Percentiles rank a stretch among this genome's conserved stretches.
phyloP scores from a whole-genome alignment of 2,888 invertebrate species.

The Diabrotica balteata region DNA sequence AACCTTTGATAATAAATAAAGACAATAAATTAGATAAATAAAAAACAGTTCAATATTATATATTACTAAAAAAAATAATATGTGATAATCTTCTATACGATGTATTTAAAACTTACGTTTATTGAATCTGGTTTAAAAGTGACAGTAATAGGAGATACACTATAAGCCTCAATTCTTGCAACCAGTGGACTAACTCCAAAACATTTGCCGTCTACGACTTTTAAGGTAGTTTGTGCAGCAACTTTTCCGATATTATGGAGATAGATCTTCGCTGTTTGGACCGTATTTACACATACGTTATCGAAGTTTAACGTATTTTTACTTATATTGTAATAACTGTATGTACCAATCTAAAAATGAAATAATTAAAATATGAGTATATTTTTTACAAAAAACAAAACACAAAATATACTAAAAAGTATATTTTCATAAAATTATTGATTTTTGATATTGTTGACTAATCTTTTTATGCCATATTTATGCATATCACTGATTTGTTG shows the following conservation, averaged over 20 bases:
- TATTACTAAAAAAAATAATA: no score
- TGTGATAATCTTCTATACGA: no score
- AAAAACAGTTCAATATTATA: no score
- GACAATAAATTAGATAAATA: no score
- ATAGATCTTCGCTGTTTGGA: constrained; percentile 51
- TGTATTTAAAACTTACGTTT: constrained; percentile 50
- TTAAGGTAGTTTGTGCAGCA: constrained; percentile 46
- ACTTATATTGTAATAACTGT: constrained; percentile 54
- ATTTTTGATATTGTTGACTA: no score
- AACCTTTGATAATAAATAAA: no score
- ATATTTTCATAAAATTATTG: no score
- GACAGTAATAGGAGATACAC: constrained; percentile 51
- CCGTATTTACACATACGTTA: constrained; percentile 54
- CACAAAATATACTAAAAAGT: no score
- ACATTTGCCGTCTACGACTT: constrained; percentile 39
- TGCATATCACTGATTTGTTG: no score
- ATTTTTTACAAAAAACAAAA: no score
- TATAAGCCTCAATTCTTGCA: constrained; percentile 55
- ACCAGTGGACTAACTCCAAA: constrained; percentile 54
- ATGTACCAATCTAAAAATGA: constrained; percentile 55
- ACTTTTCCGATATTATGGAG: constrained; percentile 59
- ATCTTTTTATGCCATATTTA: no score
- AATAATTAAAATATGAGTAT: background rate
- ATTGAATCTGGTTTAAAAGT: constrained; percentile 59
- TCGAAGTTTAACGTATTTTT: constrained; percentile 58